Evolutionary conservation across 2,888 invertebrate genomes (phyloP).

Genomic region (Lordiphosa andalusiaca): DNA sequence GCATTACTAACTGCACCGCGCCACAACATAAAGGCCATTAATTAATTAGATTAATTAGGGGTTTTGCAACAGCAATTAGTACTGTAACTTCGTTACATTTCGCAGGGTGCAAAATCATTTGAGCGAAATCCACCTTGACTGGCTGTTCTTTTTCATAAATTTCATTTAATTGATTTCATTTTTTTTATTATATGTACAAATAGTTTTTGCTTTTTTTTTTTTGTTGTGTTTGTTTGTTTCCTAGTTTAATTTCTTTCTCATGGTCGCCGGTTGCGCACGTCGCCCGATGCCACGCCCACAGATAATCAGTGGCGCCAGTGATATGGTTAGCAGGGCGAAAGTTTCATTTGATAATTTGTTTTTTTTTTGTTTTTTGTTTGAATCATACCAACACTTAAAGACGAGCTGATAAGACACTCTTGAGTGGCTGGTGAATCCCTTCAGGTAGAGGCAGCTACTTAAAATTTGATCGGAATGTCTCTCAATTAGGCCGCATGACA

Average conservation of each 20-base stretch:
- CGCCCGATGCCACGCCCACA: conserved; percentile 37
- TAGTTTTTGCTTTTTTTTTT: conserved; percentile 14
- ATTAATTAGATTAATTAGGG: no score
- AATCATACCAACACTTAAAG: conserved; percentile 8
- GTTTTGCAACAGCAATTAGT: not conserved
- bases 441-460: conserved; percentile 25
- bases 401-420: conserved; percentile 10
- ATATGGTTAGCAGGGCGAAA: not conserved
- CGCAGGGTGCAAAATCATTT: not conserved
- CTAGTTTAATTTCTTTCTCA: conserved; percentile 55
- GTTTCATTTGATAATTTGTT: conserved; percentile 1
- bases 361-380: not conserved
- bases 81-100: not conserved
- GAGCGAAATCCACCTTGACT: not conserved
- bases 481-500: conserved; percentile 63
- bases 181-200: conserved; percentile 11
- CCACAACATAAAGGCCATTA: no score
- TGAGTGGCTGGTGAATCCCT: not conserved
- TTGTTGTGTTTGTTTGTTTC: conserved; percentile 19
- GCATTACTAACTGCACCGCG: no score
- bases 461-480: not conserved
- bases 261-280: conserved; percentile 55
- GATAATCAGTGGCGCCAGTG: conserved; percentile 53
- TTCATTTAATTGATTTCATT: conserved; percentile 49
- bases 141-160: conserved; percentile 34